These are phyloP conservation scores for Bursaphelenchus okinawaensis DNA, from an alignment of 2,888 invertebrate species.

Conservation along the genomic window DNA sequence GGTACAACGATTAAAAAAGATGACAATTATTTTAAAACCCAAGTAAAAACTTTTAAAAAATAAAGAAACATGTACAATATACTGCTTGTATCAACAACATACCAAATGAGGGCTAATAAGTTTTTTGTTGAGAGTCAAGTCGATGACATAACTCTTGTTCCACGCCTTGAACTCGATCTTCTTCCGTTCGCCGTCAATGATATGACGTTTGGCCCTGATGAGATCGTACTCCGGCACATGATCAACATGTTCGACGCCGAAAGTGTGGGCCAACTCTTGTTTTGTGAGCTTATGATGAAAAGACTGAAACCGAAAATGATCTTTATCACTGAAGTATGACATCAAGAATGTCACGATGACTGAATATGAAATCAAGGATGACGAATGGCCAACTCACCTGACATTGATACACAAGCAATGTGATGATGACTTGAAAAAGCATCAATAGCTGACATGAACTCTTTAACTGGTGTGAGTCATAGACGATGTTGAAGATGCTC, in stretches of 20 bases:
- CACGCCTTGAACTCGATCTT: constrained; percentile 42
- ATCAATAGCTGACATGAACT: background rate
- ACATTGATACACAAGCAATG: background rate
- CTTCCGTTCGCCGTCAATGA: constrained; percentile 15
- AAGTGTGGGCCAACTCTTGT: constrained; percentile 46
- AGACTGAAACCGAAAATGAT: constrained; percentile 40
- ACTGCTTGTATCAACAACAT: background rate
- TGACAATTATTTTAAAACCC: background rate
- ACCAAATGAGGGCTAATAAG: constrained; percentile 45
- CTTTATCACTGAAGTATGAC: no score
- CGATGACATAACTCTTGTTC: constrained; percentile 45
- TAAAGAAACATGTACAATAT: background rate
- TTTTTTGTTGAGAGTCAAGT: constrained; percentile 38
- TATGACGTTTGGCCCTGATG: constrained; percentile 20
- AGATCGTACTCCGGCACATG: constrained; percentile 39
- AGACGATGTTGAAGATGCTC: background rate
- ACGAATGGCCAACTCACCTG: no score
- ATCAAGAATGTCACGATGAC: no score
- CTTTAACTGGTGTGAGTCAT: background rate
- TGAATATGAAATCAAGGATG: no score
- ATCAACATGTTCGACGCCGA: constrained; percentile 43
- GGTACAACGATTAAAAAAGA: no score
- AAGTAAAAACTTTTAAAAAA: background rate
- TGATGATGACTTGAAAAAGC: background rate
- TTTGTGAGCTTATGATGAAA: constrained; percentile 45